These are phyloP conservation scores for Ophthalmotilapia sp. DNA, from an alignment of 2,113 vertebrate species.

Conservation along the genomic window DNA sequence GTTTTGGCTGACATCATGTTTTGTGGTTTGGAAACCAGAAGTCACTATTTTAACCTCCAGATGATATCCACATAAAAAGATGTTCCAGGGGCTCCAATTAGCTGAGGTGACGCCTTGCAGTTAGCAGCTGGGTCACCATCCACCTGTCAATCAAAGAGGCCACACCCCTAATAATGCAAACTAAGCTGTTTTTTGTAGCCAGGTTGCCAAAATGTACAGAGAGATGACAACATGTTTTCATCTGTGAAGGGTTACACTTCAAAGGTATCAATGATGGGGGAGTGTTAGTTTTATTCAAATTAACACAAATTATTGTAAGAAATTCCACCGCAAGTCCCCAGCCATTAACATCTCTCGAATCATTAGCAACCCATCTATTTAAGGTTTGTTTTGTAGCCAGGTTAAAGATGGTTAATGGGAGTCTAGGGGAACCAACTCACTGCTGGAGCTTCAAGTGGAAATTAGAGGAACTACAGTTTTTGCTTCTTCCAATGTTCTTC, in stretches of 20 bases:
- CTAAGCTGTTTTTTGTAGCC: not conserved
- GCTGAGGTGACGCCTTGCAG: not conserved
- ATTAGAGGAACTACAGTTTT: not conserved
- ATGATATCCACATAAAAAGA: not conserved
- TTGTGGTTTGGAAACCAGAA: not conserved
- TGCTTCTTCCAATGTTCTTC: not conserved
- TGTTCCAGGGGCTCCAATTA: not conserved
- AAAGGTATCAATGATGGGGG: rapidly evolving
- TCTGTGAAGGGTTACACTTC: no score
- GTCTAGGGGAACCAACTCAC: no score
- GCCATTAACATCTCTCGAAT: no score
- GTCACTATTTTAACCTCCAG: not conserved
- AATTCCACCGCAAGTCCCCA: no score
- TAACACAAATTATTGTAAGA: no score
- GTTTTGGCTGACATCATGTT: not conserved
- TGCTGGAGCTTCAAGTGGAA: not conserved
- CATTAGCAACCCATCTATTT: no score
- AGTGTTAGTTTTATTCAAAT: no score
- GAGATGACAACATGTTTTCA: no score
- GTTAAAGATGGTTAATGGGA: not conserved
- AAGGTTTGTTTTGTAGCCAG: not conserved
- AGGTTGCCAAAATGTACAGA: no score
- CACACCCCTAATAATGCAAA: not conserved
- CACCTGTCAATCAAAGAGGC: not conserved
- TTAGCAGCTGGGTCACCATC: not conserved